Conservation (phyloP, 2,113 vertebrate species). For the Lichenostomus cassidix region DNA sequence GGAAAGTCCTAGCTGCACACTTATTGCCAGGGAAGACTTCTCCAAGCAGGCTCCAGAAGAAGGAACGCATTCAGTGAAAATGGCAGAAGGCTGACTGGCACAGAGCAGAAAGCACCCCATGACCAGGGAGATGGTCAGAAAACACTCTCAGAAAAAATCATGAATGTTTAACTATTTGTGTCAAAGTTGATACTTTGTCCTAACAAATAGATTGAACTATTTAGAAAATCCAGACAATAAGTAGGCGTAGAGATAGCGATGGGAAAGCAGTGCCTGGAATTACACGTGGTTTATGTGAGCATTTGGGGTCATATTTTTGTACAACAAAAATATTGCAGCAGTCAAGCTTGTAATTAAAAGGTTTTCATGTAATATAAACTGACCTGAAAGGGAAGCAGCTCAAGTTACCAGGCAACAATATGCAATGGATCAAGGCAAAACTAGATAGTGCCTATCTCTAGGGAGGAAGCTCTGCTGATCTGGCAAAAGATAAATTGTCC, state of each 20-base stretch:
- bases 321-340: slow-evolving; percentile 5
- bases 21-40: not conserved
- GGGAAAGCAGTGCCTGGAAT: not conserved
- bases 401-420: slow-evolving; percentile 42
- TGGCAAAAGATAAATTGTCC: slow-evolving; percentile 23
- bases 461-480: slow-evolving; percentile 26
- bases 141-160: not conserved
- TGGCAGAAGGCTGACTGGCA: not conserved
- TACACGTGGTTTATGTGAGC: not conserved
- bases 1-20: not conserved
- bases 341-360: slow-evolving; percentile 35
- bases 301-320: slow-evolving; percentile 10
- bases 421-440: slow-evolving; percentile 41
- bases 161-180: not conserved
- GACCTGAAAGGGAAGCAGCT: slow-evolving; percentile 16
- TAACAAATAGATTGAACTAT: not conserved
- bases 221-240: not conserved
- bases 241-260: not conserved
- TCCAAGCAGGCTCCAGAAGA: not conserved
- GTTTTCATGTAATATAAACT: slow-evolving; percentile 35
- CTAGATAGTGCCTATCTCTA: slow-evolving; percentile 14
- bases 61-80: not conserved
- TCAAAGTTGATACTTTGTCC: not conserved
- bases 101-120: not conserved
- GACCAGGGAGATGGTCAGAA: not conserved